phyloP scores from a whole-genome alignment of 2,113 vertebrate species.

The Chaetodon trifascialis region DNA sequence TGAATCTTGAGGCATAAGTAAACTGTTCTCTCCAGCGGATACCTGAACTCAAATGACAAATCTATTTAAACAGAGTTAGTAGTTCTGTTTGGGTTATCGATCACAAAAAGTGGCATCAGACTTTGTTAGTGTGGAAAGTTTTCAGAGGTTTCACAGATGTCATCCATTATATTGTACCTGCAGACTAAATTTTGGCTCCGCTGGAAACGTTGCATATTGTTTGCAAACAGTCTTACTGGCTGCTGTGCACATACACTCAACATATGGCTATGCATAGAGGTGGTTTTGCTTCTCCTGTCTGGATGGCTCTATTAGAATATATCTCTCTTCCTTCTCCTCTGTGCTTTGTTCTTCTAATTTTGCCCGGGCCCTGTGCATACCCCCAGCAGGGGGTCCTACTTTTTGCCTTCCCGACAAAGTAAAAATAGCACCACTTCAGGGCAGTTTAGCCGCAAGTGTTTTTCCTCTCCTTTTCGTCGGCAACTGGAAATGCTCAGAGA shows the following conservation, averaged over 20 bases:
- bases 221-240: slow-evolving; percentile 19
- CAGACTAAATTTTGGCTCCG: slow-evolving; percentile 1
- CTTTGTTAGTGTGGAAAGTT: slow-evolving; percentile 23
- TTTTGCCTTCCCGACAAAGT: slow-evolving; percentile 76
- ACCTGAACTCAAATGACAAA: slow-evolving; percentile 23
- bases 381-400: slow-evolving; percentile 73
- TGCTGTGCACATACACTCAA: slow-evolving; percentile 6
- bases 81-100: slow-evolving; percentile 3
- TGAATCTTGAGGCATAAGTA: slow-evolving; percentile 24
- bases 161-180: slow-evolving; percentile 5
- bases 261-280: slow-evolving; percentile 3
- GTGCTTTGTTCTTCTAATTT: slow-evolving; percentile 76
- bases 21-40: slow-evolving; percentile 20
- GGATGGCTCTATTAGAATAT: slow-evolving; percentile 49
- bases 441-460: slow-evolving; percentile 83
- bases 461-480: slow-evolving; percentile 70
- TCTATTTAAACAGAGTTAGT: slow-evolving; percentile 27
- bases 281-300: slow-evolving; percentile 31
- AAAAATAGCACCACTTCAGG: slow-evolving; percentile 86
- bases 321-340: slow-evolving; percentile 55
- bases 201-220: slow-evolving; percentile 17
- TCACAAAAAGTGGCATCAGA: slow-evolving; percentile 1
- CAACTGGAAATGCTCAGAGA: slow-evolving; percentile 80
- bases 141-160: neutral
- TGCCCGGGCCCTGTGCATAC: slow-evolving; percentile 56